Evolutionary conservation across 1,140 invertebrate genomes (phyloP).

Genomic region (Cheumatopsyche charites): DNA sequence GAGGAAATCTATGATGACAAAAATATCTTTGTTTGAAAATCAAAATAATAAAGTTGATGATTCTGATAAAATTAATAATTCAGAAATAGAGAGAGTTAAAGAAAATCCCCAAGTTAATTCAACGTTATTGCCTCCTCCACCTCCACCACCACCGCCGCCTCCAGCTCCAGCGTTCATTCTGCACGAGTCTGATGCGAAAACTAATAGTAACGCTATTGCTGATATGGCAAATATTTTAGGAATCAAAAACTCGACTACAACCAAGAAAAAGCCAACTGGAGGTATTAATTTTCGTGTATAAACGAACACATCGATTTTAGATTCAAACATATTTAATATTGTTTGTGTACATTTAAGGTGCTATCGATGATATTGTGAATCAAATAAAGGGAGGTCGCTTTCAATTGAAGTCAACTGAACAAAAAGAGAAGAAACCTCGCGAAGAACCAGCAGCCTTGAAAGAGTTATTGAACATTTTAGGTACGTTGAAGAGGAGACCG

Average conservation of each 20-base stretch:
- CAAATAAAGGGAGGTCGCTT: conserved; percentile 78
- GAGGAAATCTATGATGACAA: conserved; percentile 51
- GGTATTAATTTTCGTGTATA: conserved; percentile 42
- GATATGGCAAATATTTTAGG: conserved; percentile 69
- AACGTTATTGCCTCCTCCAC: conserved; percentile 48
- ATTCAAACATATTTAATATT: too few relatives aligned
- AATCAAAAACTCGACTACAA: conserved; percentile 56
- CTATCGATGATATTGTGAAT: conserved; percentile 76
- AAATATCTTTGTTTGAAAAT: conserved; percentile 55
- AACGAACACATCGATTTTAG: not conserved
- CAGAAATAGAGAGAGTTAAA: not conserved
- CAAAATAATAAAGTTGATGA: conserved; percentile 9
- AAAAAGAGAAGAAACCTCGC: conserved; percentile 63
- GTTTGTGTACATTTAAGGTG: conserved; percentile 55
- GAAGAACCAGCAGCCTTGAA: conserved; percentile 71
- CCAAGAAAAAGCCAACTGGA: conserved; percentile 53
- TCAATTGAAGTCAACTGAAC: conserved; percentile 69
- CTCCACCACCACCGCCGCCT: conserved; percentile 52
- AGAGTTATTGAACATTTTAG: conserved; percentile 74
- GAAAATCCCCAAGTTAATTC: conserved; percentile 35
- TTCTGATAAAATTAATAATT: too few relatives aligned
- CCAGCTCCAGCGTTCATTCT: conserved; percentile 41
- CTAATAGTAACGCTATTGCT: conserved; percentile 55
- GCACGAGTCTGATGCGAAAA: conserved; percentile 47
- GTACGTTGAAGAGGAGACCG: conserved; percentile 67